A percentile compares a stretch with the other conserved stretches of the same genome.
Evolutionary conservation across 2,113 vertebrate species (phyloP).

Genomic region (Myotis yumanensis): DNA sequence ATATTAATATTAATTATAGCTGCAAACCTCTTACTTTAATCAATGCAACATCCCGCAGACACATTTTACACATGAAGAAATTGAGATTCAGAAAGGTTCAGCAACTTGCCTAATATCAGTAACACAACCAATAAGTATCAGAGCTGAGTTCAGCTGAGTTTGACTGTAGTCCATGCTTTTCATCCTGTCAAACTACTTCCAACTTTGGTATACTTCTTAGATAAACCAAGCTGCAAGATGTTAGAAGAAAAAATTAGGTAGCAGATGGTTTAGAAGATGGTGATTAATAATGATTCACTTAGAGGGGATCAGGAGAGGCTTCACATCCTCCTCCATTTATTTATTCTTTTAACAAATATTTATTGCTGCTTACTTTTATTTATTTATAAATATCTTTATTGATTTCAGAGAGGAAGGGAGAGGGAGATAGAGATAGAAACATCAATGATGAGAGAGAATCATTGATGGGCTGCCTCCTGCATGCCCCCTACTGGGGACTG

Average conservation of each 20-base stretch:
- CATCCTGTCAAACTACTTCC: not conserved
- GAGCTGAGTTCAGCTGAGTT: constrained; percentile 6
- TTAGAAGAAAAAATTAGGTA: constrained; percentile 48
- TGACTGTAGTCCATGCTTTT: not conserved
- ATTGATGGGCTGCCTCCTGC: no score
- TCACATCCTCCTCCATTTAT: not conserved
- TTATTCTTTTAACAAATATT: constrained; percentile 47
- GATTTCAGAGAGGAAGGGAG: no score
- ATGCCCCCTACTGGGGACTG: no score
- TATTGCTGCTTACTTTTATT: not conserved
- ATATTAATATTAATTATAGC: not conserved
- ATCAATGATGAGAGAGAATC: no score
- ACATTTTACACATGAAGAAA: constrained; percentile 27
- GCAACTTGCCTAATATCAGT: not conserved
- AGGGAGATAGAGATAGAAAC: no score
- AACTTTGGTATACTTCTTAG: constrained; percentile 35
- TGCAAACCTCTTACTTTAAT: constrained; percentile 23
- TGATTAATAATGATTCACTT: constrained; percentile 34
- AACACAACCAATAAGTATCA: not conserved
- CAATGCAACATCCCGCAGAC: not conserved
- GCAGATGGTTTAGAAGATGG: not conserved
- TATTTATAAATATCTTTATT: no score
- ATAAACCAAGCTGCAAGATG: not conserved
- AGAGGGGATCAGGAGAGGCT: not conserved
- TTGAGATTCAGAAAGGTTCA: constrained; percentile 21